A percentile compares a stretch with the other conserved stretches of the same genome.
phyloP scores from a whole-genome alignment of 1,140 invertebrate species.

The Atta colombica region DNA sequence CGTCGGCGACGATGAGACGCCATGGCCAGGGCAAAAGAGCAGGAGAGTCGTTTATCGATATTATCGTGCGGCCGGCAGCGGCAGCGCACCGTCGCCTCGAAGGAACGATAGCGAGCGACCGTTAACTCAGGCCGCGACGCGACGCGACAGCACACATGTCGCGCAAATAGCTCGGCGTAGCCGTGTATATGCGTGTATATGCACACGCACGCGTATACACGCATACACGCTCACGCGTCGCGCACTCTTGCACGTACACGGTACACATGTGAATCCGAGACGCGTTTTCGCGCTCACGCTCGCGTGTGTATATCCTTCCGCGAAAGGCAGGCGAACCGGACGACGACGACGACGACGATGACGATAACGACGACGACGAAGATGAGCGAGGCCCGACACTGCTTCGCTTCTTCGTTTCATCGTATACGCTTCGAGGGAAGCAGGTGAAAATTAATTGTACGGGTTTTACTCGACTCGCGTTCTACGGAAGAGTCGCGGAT shows the following conservation, averaged over 20 bases:
- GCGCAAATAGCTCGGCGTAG: slow-evolving; percentile 51
- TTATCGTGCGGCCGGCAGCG: slow-evolving; percentile 37
- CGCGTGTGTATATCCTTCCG: slow-evolving; percentile 20
- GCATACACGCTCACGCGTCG: slow-evolving; percentile 5
- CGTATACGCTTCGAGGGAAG: slow-evolving; percentile 64
- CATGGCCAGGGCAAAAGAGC: slow-evolving; percentile 14
- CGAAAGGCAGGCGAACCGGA: background rate
- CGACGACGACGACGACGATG: background rate
- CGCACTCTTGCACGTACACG: background rate
- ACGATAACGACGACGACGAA: background rate
- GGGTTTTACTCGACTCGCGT: slow-evolving; percentile 71
- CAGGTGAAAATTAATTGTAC: slow-evolving; percentile 85
- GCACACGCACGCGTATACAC: background rate
- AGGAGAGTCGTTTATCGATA: slow-evolving; percentile 55
- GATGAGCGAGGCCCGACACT: slow-evolving; percentile 23
- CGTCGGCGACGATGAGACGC: slow-evolving; percentile 7
- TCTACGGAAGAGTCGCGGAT: slow-evolving; percentile 17
- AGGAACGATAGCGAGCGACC: slow-evolving; percentile 70
- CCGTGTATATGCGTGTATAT: background rate
- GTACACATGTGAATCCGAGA: background rate
- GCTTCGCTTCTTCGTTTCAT: slow-evolving; percentile 61
- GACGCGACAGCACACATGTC: slow-evolving; percentile 47
- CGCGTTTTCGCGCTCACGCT: background rate
- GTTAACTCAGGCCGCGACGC: slow-evolving; percentile 65
- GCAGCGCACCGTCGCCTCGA: slow-evolving; percentile 18